phyloP scores from a whole-genome alignment of 2,888 invertebrate species.

The Artemia sinica region DNA sequence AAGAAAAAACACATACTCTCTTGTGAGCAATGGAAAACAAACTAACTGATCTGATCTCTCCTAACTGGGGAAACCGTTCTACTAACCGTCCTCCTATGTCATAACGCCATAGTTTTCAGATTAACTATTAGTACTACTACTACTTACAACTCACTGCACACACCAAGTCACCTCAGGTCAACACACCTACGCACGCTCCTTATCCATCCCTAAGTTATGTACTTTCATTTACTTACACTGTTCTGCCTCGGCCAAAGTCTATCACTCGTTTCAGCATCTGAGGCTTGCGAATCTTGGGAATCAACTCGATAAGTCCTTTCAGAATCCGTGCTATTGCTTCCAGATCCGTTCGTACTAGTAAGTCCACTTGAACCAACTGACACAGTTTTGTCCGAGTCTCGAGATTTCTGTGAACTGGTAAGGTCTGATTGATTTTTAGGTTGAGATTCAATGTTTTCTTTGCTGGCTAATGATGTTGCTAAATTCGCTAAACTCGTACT shows the following conservation, averaged over 20 bases:
- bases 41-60: too few relatives aligned
- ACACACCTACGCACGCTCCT: too few relatives aligned
- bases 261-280: conserved; percentile 40
- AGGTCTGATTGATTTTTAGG: conserved; percentile 14
- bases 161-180: too few relatives aligned
- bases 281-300: conserved; percentile 61
- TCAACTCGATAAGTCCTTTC: conserved; percentile 57
- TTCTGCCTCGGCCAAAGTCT: conserved; percentile 35
- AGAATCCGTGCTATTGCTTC: conserved; percentile 59
- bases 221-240: conserved; percentile 34
- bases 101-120: too few relatives aligned
- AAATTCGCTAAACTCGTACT: conserved; percentile 8
- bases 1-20: too few relatives aligned
- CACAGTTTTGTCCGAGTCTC: conserved; percentile 37
- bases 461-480: conserved; percentile 3
- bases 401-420: conserved; percentile 33
- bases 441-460: conserved; percentile 1
- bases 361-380: conserved; percentile 26
- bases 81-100: too few relatives aligned
- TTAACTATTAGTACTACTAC: too few relatives aligned
- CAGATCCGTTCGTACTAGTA: conserved; percentile 42
- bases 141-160: too few relatives aligned
- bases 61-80: too few relatives aligned
- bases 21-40: too few relatives aligned
- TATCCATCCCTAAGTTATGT: not conserved